Percentiles rank a stretch among this genome's conserved stretches.
phyloP scores from a whole-genome alignment of 2,113 vertebrate genomes.

The Acanthisitta chloris region DNA sequence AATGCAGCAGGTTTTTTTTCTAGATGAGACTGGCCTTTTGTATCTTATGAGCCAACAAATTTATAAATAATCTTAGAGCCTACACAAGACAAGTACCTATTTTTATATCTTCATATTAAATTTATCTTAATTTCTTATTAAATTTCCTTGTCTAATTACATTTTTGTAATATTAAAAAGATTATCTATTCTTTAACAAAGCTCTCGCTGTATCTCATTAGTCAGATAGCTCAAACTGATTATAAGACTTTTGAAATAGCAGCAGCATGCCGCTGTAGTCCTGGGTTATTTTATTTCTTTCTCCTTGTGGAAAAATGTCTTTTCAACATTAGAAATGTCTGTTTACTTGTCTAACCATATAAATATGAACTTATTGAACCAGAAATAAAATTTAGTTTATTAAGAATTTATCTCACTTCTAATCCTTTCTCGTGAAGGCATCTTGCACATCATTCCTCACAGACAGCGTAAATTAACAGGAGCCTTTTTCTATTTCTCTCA shows the following conservation, averaged over 20 bases:
- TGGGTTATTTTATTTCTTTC: neutral
- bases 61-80: neutral
- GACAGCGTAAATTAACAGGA: neutral
- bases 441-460: neutral
- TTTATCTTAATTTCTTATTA: neutral
- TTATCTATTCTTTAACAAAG: neutral
- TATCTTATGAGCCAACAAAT: neutral
- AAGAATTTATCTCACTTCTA: neutral
- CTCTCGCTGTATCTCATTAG: neutral
- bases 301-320: neutral
- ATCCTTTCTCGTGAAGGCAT: neutral
- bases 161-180: neutral
- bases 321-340: neutral
- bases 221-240: neutral
- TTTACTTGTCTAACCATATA: neutral
- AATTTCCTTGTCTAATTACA: neutral
- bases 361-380: neutral
- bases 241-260: neutral
- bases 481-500: neutral
- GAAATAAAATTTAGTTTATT: neutral
- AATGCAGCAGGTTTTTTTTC: neutral
- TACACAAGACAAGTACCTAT: neutral
- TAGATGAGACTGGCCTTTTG: neutral
- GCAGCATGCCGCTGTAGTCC: neutral
- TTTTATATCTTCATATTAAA: neutral